Evolutionary conservation across 2,113 vertebrate genomes (phyloP), one percentile per base, ranked within the genome.

Genomic region (Gallinago jamesoni): DNA sequence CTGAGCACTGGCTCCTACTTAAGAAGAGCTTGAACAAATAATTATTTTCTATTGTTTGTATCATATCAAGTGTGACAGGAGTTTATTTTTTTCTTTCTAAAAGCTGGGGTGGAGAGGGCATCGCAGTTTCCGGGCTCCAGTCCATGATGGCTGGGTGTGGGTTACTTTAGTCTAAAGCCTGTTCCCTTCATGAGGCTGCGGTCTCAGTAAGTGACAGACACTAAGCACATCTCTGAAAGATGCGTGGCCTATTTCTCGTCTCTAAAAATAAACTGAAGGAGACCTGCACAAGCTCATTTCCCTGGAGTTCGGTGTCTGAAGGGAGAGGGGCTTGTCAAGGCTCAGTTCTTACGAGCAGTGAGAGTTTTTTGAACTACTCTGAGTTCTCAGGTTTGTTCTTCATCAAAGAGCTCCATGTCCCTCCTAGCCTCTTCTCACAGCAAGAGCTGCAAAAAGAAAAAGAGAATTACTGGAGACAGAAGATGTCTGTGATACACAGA

Each of bases 361-460:
- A 93, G 48, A 82, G 45, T 27, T 55, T 92, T 96, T 81, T 94
- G 57, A 95, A 91, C 87, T 91, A 50, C 87, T 90, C 41, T 0
- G 5, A 93, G 57, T 57, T 93, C 67, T 82, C 77, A 87, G 77
- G 45, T 79, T 96, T 89, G 62, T 53, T 87, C 55, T 69, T 89
- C 81, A 80, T 95, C 77, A 91, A 91, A 96, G 84, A 85, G 31
- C 39, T 94, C 53, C 57, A 64, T 0, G 0, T 89, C 28, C 87
- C 84, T 93, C 77, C 87, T 62, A 93, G 66, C 53, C 70, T 79
- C 39, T 87, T 95, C 53, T 91, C 39, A 15, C 60, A 82, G 64
- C n/a, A 82, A 89, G 91, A 87, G 57, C 63, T 94, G 70, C 47
- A 62, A 73, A 89, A 89, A 87, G 57, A 72, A 87, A 94, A 37